Base-by-base conservation (phyloP, 1,140 invertebrate species). In the Phymastichus coffea region DNA sequence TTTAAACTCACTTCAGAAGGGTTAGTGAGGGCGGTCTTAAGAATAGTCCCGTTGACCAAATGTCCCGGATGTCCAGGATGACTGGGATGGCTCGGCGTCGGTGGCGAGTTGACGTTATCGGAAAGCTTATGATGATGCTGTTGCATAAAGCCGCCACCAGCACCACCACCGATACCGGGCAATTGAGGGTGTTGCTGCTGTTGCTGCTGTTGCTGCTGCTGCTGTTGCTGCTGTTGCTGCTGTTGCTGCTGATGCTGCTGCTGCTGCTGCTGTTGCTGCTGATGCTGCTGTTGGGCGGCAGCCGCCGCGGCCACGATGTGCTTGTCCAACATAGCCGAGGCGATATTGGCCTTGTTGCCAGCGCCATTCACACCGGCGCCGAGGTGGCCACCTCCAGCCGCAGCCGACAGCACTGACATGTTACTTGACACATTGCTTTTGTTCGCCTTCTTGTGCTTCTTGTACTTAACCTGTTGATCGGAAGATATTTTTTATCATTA, bases 21-120 rank as follows among this genome's bases (percentile, higher is more conserved):
- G 79, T 94, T 95, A 59, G 93, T 95, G 65, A 96, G 85, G 40
- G 93, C 94, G 73, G 93, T 93, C 83, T 95, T 95, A 63, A 96
- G 84, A 71, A 96, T 96, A 69, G 91, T 94, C 61, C 93, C 93
- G 74, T 92, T 94, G 67, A 92, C 88, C 65, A 93, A 82, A 72
- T 92, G 88, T 57, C 88, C 84, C 64, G 77, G 69, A 48, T 80
- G 78, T 30, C 70, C 71, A 10, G 74, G 68, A 65, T 75, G 74
- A 66, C 64, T 78, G 56, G 73, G 75, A 66, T 80, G 78, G 60
- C 77, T 78, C 22, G 77, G 73, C 40, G 76, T 75, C 28, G 76
- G 70, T 63, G 73, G 77, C 2, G 77, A 75, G 61, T 74, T 78
- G 55, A 74, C 70, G 14, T 71, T 69, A 63, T 81, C 80, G 37